Evolutionary conservation across 2,113 vertebrate genomes (phyloP), one percentile per base, ranked within the genome.

Genomic region (Ellobius talpinus): DNA sequence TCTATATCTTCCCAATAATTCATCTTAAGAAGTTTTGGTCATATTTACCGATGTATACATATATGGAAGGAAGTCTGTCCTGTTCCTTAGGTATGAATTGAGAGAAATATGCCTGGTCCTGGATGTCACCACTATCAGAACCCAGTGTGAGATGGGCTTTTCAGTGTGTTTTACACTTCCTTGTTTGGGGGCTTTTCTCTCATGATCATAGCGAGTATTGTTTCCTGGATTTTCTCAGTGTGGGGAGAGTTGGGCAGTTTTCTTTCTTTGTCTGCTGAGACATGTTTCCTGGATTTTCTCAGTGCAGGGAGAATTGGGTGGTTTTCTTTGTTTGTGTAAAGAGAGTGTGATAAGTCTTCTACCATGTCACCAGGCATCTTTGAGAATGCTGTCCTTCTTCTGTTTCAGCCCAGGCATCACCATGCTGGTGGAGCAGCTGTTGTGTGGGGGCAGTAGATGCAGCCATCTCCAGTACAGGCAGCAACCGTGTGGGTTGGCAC

Each of bases 1-100:
- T 17, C 87, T 84, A 31, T 92, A 91, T 96, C 78, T 94, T 97
- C 45, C 66, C 61, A 96, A 45, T 96, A 97, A 96, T 70, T 97
- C 93, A 93, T 96, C 45, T 96, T 76, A 93, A 95, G 89, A 84
- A 88, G 79, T 94, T 94, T 95, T 96, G 65, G 78, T 95, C 61
- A 85, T 93, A 93, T 96, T 55, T 42, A 84, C 13, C 26, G 16
- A 58, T 31, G 3, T 63, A 63, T 84, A n/a, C 42, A 31, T 84
- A 42, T 42, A 19, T 66, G 58, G 12, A 65, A 70, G 33, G 39
- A 63, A 90, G 42, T 78, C 52, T 94, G n/a, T 39, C 16, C 16
- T 87, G 3, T 82, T 72, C 52, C 19, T 92, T 21, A 88, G 94
- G 45, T 78, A 13, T 63, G 26, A 72, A 17, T 93, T 89, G 70